Conservation (phyloP, 2,888 invertebrate species). For the Steinernema hermaphroditum region DNA sequence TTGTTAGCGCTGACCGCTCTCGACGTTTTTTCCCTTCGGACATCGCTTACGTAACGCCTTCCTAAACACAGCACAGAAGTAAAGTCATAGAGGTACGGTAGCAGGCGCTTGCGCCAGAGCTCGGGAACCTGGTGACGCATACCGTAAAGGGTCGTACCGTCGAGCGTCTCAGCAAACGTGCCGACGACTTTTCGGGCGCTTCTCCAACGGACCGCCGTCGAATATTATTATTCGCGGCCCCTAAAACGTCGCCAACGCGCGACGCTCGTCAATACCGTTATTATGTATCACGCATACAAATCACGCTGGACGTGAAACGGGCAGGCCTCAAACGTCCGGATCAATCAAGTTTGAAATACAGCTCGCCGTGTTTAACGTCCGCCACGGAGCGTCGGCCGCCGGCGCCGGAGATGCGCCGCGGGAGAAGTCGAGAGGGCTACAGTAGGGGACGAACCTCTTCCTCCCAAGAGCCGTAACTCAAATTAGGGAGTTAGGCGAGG, state of each 20-base stretch:
- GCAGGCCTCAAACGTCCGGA: conserved; percentile 24
- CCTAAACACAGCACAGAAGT: too few species aligned
- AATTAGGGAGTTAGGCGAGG: not conserved
- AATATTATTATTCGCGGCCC: conserved; percentile 30
- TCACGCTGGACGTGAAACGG: conserved; percentile 14
- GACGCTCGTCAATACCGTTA: conserved; percentile 27
- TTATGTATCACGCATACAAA: conserved; percentile 29
- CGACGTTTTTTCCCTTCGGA: not conserved
- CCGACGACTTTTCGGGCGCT: not conserved
- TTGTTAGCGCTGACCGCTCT: conserved; percentile 24
- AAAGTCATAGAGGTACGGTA: too few species aligned
- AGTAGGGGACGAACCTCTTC: too few species aligned
- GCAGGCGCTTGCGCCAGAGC: too few species aligned
- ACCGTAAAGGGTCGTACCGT: too few species aligned
- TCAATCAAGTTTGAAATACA: conserved; percentile 31
- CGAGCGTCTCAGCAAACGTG: conserved; percentile 29
- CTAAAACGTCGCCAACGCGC: conserved; percentile 26
- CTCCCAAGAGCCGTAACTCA: not conserved
- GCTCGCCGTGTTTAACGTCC: conserved; percentile 29
- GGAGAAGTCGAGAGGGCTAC: not conserved
- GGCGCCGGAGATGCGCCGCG: conserved; percentile 5
- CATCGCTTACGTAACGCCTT: too few species aligned
- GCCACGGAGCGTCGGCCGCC: not conserved
- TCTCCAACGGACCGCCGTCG: conserved; percentile 18
- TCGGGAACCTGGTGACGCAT: too few species aligned